phyloP scores from a whole-genome alignment of 1,140 invertebrate species.

The Rhynchophorus ferrugineus region DNA sequence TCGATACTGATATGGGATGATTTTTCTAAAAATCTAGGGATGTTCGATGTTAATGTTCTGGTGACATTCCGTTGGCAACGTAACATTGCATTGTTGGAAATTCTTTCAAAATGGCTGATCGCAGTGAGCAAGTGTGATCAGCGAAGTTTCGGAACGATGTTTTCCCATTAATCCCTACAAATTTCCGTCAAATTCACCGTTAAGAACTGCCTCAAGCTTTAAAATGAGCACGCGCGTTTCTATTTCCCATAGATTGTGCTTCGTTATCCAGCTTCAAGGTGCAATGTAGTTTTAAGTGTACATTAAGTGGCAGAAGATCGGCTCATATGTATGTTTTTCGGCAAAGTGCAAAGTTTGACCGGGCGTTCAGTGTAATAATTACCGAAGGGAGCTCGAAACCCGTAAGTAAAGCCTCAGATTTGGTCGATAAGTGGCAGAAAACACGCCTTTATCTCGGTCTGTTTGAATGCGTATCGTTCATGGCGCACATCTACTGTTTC shows the following conservation, averaged over 20 bases:
- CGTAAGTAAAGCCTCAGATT: background rate
- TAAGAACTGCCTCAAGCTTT: conserved; percentile 10
- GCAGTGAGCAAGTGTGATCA: conserved; percentile 24
- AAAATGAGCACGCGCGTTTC: conserved; percentile 4
- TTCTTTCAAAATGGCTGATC: conserved; percentile 31
- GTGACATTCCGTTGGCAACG: background rate
- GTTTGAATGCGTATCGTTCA: conserved; percentile 15
- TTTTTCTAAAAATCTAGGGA: too few species aligned
- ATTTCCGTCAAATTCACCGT: conserved; percentile 10
- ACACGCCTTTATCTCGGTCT: conserved; percentile 6
- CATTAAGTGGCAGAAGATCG: conserved; percentile 16
- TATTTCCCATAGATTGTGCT: conserved; percentile 7
- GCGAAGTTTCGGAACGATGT: conserved; percentile 23
- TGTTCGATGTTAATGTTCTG: background rate
- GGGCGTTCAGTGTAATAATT: conserved; percentile 10
- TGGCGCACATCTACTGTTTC: conserved; percentile 15
- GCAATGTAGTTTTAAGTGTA: conserved; percentile 26
- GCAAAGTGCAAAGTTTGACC: background rate
- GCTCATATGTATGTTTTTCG: conserved; percentile 17
- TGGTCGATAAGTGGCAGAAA: too few species aligned
- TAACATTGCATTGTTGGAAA: conserved; percentile 32
- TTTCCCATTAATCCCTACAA: conserved; percentile 18
- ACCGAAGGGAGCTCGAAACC: conserved; percentile 6
- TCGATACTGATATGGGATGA: too few species aligned
- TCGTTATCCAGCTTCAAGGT: conserved; percentile 12